Percentiles rank a stretch among this genome's conserved stretches.
Evolutionary conservation across 2,113 vertebrate species (phyloP).

Genomic region (Hydrochoerus hydrochaeris): DNA sequence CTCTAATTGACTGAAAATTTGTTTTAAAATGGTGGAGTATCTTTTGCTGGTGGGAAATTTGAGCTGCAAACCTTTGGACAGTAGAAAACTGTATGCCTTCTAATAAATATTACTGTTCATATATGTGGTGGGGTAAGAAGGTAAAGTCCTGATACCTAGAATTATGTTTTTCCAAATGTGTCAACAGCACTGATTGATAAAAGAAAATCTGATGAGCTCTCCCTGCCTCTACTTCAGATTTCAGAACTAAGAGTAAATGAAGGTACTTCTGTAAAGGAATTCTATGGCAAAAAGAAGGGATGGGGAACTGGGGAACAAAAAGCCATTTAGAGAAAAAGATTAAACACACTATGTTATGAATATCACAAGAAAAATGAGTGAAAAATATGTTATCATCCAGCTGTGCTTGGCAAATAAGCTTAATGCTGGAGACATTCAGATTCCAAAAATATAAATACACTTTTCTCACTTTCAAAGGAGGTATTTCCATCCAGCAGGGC

Average conservation of each 20-base stretch:
- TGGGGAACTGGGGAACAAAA: neutral
- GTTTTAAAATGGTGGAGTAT: neutral
- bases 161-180: neutral
- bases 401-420: neutral
- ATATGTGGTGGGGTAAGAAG: neutral
- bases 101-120: neutral
- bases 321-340: neutral
- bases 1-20: neutral
- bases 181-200: neutral
- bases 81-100: neutral
- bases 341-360: neutral
- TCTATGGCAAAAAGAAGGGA: neutral
- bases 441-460: neutral
- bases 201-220: neutral
- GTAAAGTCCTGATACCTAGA: neutral
- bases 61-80: neutral
- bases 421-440: neutral
- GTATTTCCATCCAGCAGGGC: neutral
- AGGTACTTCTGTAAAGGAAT: conserved; percentile 3
- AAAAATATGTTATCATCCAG: neutral
- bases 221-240: neutral
- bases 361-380: neutral
- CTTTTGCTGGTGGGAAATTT: neutral
- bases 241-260: conserved; percentile 7
- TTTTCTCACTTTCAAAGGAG: conserved; percentile 21